Percentiles rank a stretch among this genome's conserved stretches.
Evolutionary conservation across 2,113 vertebrate genomes (phyloP).

Genomic region (Zingel zingel): DNA sequence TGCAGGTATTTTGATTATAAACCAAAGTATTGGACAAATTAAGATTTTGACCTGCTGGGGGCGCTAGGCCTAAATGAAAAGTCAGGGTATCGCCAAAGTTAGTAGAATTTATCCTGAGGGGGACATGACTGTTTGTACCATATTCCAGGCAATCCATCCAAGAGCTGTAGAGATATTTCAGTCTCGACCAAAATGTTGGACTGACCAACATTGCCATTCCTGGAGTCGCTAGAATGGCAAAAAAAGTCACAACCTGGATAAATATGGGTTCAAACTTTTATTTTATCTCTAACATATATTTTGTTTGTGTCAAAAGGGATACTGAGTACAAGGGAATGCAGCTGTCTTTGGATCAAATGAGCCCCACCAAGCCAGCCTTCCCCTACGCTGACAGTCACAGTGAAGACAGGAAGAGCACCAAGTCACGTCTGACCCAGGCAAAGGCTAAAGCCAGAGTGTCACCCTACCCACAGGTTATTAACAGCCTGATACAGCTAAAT

Average conservation of each 20-base stretch:
- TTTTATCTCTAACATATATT: conserved; percentile 34
- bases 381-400: conserved; percentile 89
- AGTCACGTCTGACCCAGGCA: conserved; percentile 88
- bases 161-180: not conserved
- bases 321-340: conserved; percentile 99
- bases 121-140: not conserved
- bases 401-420: conserved; percentile 92
- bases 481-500: conserved; percentile 22
- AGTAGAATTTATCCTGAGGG: not conserved
- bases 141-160: not conserved
- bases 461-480: conserved; percentile 94
- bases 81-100: not conserved
- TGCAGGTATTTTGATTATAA: not conserved
- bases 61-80: not conserved
- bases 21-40: not conserved
- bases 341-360: conserved; percentile 97
- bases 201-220: not conserved
- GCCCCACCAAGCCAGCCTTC: conserved; percentile 93
- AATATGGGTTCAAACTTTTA: conserved; percentile 9
- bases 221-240: not conserved
- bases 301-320: conserved; percentile 85
- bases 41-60: not conserved
- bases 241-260: conserved; percentile 23
- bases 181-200: not conserved
- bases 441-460: conserved; percentile 96